Base-by-base conservation (phyloP, 2,888 invertebrate species). In the Nemotelus pantherinus region DNA sequence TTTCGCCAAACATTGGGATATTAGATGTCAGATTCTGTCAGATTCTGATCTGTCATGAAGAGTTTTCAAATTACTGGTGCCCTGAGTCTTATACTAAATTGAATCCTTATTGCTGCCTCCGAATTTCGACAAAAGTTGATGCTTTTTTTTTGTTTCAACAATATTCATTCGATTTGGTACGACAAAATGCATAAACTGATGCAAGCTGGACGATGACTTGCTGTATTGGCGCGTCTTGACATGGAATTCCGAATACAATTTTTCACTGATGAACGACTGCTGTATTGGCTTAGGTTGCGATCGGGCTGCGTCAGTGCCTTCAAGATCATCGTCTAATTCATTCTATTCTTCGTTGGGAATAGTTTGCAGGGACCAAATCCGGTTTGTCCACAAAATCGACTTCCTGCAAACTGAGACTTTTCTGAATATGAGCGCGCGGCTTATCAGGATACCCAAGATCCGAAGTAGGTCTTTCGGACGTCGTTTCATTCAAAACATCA, bases 231-330 rank as follows among this genome's bases (percentile, higher is more conserved):
- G 92, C 4, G 92, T 92, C 86, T 92, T 92, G 0, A 92, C 92
- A 81, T 92, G 92, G 82, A 92, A 92, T 85, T 92, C 92, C 3
- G 91, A 91, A 85, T 91, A 92, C 47, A 92, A 86, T 82, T 92
- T 91, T 81, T 92, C 91, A 10, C 92, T 92, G 58, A 92, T 92
- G 80, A 89, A 92, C 0, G 92, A 92, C 47, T 71, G 76, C 47
- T 74, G 74, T 39, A 45, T 47, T 45, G n/a, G 7, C 5, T 55
- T n/a, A 1, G 9, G 44, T 39, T 67, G 50, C 39, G 58, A 67
- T 60, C 68, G 78, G 3, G 58, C 48, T n/a, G 58, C 9, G 39
- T 58, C 67, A 1, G 65, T 55, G 10, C 57, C 55, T 2, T 76
- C 64, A 2, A 53, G 3, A 65, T 76, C 76, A 41, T 76, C 65